Percentiles rank a stretch among this genome's conserved stretches.
phyloP scores from a whole-genome alignment of 1,140 invertebrate genomes.

The Bombus waltoni region DNA sequence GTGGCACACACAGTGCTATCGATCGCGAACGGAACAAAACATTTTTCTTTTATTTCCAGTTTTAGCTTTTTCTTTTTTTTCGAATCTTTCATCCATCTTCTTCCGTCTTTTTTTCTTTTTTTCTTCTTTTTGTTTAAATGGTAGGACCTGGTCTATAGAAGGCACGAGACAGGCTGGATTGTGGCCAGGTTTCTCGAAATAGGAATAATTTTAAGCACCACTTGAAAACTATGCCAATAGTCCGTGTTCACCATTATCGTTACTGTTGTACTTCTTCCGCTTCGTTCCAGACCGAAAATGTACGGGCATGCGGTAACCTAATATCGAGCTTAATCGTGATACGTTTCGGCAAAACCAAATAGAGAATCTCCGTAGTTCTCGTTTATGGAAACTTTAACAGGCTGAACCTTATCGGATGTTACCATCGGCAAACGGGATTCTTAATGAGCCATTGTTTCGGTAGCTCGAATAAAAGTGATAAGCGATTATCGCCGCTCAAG shows the following conservation, averaged over 20 bases:
- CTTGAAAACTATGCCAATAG: constrained; percentile 69
- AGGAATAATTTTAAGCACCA: constrained; percentile 65
- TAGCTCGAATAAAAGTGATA: background rate
- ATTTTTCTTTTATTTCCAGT: background rate
- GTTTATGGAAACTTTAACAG: constrained; percentile 14
- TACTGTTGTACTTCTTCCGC: constrained; percentile 57
- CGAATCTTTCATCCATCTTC: background rate
- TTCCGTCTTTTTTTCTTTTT: no score
- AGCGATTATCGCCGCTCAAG: background rate
- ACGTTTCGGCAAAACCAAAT: constrained; percentile 18
- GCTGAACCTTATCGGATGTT: background rate
- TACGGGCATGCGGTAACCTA: constrained; percentile 23
- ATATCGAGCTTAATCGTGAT: constrained; percentile 53
- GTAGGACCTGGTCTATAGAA: constrained; percentile 10
- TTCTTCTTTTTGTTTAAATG: background rate
- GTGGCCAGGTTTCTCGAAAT: constrained; percentile 53
- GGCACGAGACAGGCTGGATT: constrained; percentile 35
- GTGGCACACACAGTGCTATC: constrained; percentile 11
- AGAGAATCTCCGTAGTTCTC: background rate
- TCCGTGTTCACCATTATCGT: constrained; percentile 65
- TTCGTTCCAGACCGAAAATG: constrained; percentile 43
- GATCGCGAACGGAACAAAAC: constrained; percentile 11
- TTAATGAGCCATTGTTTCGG: background rate
- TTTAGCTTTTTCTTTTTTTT: background rate
- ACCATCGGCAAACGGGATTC: constrained; percentile 4